phyloP scores from a whole-genome alignment of 2,113 vertebrate species.

The Gymnorhina tibicen region DNA sequence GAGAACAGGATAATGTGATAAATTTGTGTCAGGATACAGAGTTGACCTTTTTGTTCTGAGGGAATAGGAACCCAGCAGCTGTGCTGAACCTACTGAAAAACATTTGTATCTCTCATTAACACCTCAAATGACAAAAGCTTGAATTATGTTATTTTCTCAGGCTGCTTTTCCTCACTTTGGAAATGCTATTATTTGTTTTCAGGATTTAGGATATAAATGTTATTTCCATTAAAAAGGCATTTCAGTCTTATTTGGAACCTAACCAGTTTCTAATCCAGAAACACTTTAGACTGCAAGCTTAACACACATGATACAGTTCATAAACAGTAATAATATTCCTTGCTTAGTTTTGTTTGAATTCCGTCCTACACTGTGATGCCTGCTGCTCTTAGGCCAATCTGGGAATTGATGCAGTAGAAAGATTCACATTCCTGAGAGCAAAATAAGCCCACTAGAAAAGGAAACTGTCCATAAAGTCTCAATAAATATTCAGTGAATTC shows the following conservation, averaged over 20 bases:
- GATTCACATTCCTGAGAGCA: conserved; percentile 27
- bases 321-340: conserved; percentile 22
- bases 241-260: background rate
- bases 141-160: background rate
- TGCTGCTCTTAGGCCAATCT: background rate
- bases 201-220: background rate
- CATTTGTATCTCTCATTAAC: conserved; percentile 23
- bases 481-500: conserved; percentile 67
- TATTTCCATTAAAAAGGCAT: conserved; percentile 16
- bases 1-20: background rate
- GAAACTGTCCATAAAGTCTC: conserved; percentile 60
- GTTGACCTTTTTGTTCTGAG: background rate
- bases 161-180: background rate
- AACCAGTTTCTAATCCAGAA: conserved; percentile 1
- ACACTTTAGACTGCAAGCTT: background rate
- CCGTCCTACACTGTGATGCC: background rate
- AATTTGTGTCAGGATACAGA: background rate
- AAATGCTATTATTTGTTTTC: background rate
- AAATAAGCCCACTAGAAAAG: conserved; percentile 54
- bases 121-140: conserved; percentile 1
- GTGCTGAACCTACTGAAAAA: background rate
- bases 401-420: conserved; percentile 19
- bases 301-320: background rate
- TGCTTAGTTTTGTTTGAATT: conserved; percentile 26
- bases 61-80: background rate